A percentile compares a stretch with the other conserved stretches of the same genome.
Evolutionary conservation across 2,888 invertebrate genomes (phyloP).

Genomic region (Ormyrus nitidulus): DNA sequence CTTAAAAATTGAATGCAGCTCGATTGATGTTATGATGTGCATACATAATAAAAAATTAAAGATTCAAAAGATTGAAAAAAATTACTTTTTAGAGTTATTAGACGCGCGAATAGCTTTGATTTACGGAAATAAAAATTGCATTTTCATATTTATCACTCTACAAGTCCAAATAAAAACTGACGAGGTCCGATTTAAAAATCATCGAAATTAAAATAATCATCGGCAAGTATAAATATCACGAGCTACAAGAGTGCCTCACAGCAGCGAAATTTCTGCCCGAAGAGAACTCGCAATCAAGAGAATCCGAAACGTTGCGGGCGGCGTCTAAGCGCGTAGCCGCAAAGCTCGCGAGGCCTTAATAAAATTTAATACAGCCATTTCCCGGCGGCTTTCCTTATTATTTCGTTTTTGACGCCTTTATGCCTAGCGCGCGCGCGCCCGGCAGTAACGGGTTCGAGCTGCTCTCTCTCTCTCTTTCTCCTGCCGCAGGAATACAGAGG

Average conservation of each 20-base stretch:
- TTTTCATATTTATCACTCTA: no score
- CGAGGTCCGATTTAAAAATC: no score
- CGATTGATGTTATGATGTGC: no score
- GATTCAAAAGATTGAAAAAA: background rate
- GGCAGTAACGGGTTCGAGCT: background rate
- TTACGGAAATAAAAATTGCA: no score
- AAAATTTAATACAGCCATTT: slow-evolving; percentile 53
- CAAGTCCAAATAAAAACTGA: no score
- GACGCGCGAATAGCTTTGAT: no score
- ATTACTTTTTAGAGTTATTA: background rate
- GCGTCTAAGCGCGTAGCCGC: background rate
- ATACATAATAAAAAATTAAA: no score
- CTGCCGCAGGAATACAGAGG: slow-evolving; percentile 12
- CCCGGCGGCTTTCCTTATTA: slow-evolving; percentile 45
- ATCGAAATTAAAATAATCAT: no score
- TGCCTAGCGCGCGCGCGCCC: background rate
- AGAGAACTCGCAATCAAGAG: slow-evolving; percentile 29
- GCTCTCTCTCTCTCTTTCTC: background rate
- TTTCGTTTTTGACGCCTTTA: slow-evolving; percentile 57
- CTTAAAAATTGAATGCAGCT: no score
- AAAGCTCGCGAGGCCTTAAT: slow-evolving; percentile 27
- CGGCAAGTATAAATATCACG: background rate
- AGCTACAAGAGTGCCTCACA: background rate
- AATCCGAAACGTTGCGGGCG: slow-evolving; percentile 35
- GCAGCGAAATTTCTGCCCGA: background rate